phyloP scores from a whole-genome alignment of 2,888 invertebrate genomes.

The Bombyx huttoni region DNA sequence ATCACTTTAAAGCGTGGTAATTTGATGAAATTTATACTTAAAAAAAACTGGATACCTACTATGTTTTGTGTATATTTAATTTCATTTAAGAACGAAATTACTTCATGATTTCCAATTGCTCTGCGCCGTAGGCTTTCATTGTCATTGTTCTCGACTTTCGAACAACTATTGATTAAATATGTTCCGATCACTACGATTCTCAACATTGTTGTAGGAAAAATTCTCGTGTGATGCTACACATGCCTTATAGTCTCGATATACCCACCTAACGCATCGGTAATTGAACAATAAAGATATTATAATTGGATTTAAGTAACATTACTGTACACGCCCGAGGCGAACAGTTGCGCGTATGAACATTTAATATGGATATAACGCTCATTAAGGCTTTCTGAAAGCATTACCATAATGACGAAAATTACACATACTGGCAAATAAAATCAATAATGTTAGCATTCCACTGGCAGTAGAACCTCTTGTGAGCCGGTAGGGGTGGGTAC shows the following conservation, averaged over 20 bases:
- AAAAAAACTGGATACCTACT: too few species aligned
- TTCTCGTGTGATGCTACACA: conserved; percentile 33
- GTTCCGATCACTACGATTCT: conserved; percentile 36
- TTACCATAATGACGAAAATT: conserved; percentile 25
- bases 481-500: too few species aligned
- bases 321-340: conserved; percentile 27
- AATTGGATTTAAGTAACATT: conserved; percentile 38
- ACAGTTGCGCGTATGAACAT: conserved; percentile 43
- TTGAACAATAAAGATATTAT: conserved; percentile 30
- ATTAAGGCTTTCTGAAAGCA: conserved; percentile 12
- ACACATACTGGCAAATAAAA: conserved; percentile 24
- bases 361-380: conserved; percentile 29
- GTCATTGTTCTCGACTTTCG: conserved; percentile 62
- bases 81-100: neutral
- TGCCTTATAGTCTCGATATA: conserved; percentile 1
- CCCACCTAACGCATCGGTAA: neutral
- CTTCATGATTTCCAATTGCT: neutral
- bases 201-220: conserved; percentile 49
- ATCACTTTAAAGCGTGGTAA: too few species aligned
- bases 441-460: conserved; percentile 28
- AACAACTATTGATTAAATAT: conserved; percentile 43
- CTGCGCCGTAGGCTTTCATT: conserved; percentile 27
- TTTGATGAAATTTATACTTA: too few species aligned
- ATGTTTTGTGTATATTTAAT: too few species aligned
- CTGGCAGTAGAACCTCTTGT: too few species aligned